Percentiles rank a stretch among this genome's conserved stretches.
These are phyloP conservation scores for Dolichopus griseipennis DNA, from an alignment of 2,888 invertebrate genomes.

Conservation along the genomic window DNA sequence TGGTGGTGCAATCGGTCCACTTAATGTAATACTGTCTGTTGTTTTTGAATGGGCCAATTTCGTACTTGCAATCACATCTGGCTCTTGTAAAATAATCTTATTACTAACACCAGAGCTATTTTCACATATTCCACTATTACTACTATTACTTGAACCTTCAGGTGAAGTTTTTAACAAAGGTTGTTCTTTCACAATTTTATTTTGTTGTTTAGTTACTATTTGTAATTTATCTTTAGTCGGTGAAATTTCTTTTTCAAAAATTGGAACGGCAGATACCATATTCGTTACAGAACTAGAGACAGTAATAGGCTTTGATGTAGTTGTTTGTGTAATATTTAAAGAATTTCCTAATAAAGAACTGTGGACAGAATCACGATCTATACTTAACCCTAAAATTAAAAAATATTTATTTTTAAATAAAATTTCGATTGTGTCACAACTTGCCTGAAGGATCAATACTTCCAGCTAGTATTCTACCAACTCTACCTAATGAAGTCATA, in stretches of 20 bases:
- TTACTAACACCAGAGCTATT: slow-evolving; percentile 15
- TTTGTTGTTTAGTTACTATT: neutral
- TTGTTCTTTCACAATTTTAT: neutral
- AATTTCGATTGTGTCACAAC: neutral
- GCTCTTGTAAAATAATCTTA: slow-evolving; percentile 51
- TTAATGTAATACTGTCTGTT: slow-evolving; percentile 41
- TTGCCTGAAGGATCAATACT: slow-evolving; percentile 54
- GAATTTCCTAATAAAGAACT: slow-evolving; percentile 28
- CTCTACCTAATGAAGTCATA: slow-evolving; percentile 77
- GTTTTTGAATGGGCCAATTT: slow-evolving; percentile 52
- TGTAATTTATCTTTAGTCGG: neutral
- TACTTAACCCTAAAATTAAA: slow-evolving; percentile 32
- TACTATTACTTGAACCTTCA: neutral
- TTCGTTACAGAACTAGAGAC: neutral
- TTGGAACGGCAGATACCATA: neutral
- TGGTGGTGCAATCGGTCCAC: slow-evolving; percentile 65
- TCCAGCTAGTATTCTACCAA: slow-evolving; percentile 69
- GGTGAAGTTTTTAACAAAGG: neutral
- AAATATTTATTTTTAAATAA: slow-evolving; percentile 7
- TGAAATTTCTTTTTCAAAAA: neutral
- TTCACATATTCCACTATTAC: neutral
- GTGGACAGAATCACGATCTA: slow-evolving; percentile 40
- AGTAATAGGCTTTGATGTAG: neutral
- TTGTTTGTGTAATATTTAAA: slow-evolving; percentile 23
- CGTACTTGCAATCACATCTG: slow-evolving; percentile 88